Evolutionary conservation across 2,113 vertebrate genomes (phyloP), one percentile per base, ranked within the genome.

Genomic region (Bambusicola thoracicus): DNA sequence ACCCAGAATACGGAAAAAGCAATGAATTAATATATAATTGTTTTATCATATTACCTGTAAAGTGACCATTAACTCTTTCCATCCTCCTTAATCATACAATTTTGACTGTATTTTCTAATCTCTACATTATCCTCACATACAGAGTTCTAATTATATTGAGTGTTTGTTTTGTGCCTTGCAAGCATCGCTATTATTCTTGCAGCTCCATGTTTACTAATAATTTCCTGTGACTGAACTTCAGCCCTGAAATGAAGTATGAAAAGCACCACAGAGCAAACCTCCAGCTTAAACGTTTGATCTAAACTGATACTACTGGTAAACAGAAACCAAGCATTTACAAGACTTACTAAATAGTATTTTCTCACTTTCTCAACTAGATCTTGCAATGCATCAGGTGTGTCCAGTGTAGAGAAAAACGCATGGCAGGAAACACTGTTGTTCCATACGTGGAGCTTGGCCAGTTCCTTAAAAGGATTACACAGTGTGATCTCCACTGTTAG

Each of bases 401-500:
- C 41, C 70, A 53, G n/a, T 16, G 14, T 56, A 72, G 44, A 94
- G 48, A 15, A 85, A 85, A 72, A 79, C 18, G n/a, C 24, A 53
- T 66, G 58, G 75, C 78, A 91, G 72, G 58, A 76, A 92, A 76
- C 21, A 49, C 67, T 63, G 24, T 48, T 79, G 56, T 20, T 81
- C 76, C 76, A 21, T 40, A 56, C 0, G 27, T 87, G 89, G 85
- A 89, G 13, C 56, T 84, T 81, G 61, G 81, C 70, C 87, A 92
- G 89, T 87, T 72, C 68, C 78, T 84, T 92, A 91, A 92, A 93
- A 92, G 91, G 53, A 94, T 96, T 92, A 92, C 40, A 85, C 70
- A 86, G 87, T 87, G 66, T 81, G 91, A 91, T 65, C 25, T 70
- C 58, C 40, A 73, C 0, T 21, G 70, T 85, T 81, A 89, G 58